Conservation (phyloP, 1,140 invertebrate species). For the Scaptomyza pallida region DNA sequence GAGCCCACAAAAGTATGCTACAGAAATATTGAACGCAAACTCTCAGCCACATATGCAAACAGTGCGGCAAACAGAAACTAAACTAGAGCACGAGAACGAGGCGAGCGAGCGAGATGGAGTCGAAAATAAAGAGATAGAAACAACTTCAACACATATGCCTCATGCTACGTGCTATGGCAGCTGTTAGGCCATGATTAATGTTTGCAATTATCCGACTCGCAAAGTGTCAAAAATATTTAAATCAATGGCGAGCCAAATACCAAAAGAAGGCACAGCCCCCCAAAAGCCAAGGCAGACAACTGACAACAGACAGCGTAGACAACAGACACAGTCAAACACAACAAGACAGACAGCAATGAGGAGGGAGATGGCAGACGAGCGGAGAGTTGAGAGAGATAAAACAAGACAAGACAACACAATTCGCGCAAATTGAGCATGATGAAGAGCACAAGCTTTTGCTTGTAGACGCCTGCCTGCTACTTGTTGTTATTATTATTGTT, state of each 20-base stretch:
- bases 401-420: slow-evolving; percentile 80
- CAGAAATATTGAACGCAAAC: slow-evolving; percentile 17
- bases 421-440: slow-evolving; percentile 82
- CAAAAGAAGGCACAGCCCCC: slow-evolving; percentile 34
- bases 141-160: slow-evolving; percentile 14
- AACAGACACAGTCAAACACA: neutral
- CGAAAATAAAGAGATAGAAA: neutral
- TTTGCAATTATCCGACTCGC: slow-evolving; percentile 71
- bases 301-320: slow-evolving; percentile 30
- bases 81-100: too few relatives aligned
- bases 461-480: neutral
- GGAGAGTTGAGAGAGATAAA: slow-evolving; percentile 31
- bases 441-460: slow-evolving; percentile 59
- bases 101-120: too few relatives aligned
- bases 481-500: slow-evolving; percentile 22
- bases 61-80: slow-evolving; percentile 10
- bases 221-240: slow-evolving; percentile 83
- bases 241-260: slow-evolving; percentile 62
- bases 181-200: slow-evolving; percentile 77
- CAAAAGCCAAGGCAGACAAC: slow-evolving; percentile 15
- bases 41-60: slow-evolving; percentile 11
- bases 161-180: slow-evolving; percentile 28
- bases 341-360: slow-evolving; percentile 7
- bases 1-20: slow-evolving; percentile 46
- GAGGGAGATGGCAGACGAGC: slow-evolving; percentile 1